Conservation (phyloP, 2,888 invertebrate species). For the Apoda limacodes region DNA sequence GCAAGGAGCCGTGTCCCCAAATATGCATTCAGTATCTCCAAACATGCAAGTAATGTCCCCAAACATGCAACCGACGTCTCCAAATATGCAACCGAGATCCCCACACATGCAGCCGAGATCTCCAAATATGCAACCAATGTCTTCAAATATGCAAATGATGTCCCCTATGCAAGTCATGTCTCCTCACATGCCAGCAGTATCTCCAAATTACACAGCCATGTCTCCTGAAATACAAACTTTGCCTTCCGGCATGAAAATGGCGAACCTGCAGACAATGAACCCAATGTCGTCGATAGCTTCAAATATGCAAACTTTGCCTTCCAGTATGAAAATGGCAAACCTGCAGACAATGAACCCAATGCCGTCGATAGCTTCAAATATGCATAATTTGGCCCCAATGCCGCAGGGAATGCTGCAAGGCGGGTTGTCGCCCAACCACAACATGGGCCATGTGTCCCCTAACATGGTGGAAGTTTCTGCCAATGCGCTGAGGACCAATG, state of each 20-base stretch:
- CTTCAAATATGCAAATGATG: neutral
- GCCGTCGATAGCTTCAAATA: no score
- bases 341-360: no score
- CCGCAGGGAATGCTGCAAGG: no score
- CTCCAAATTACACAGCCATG: no score
- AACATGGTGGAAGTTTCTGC: slow-evolving; percentile 29
- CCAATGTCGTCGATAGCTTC: no score
- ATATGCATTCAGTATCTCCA: slow-evolving; percentile 16
- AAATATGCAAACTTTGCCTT: no score
- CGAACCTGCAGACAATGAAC: no score
- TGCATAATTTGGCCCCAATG: slow-evolving; percentile 8
- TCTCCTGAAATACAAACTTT: no score
- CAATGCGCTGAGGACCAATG: slow-evolving; percentile 15
- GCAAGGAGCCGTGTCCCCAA: slow-evolving; percentile 15
- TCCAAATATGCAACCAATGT: slow-evolving; percentile 4
- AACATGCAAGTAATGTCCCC: slow-evolving; percentile 19
- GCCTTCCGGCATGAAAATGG: no score
- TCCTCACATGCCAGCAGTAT: slow-evolving; percentile 2
- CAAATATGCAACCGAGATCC: slow-evolving; percentile 17
- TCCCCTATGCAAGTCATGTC: slow-evolving; percentile 1
- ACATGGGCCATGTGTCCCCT: slow-evolving; percentile 20
- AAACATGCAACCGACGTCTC: slow-evolving; percentile 20
- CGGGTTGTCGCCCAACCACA: slow-evolving; percentile 19
- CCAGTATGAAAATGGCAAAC: no score
- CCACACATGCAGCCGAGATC: slow-evolving; percentile 17